A percentile compares a stretch with the other conserved stretches of the same genome.
These are phyloP conservation scores for Pandemis cinnamomeana DNA, from an alignment of 2,888 invertebrate genomes.

Conservation along the genomic window DNA sequence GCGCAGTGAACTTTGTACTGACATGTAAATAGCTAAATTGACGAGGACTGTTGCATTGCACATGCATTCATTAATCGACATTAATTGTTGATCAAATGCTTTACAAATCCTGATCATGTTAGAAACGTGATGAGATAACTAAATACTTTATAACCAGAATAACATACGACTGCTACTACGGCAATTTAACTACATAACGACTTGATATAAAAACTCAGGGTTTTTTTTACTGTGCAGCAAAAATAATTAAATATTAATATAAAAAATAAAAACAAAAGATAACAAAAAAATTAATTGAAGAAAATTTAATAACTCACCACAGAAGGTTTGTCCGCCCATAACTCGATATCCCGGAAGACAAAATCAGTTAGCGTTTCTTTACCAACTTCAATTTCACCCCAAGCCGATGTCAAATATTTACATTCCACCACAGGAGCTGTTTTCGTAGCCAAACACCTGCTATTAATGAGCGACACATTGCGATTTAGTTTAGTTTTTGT, in stretches of 20 bases:
- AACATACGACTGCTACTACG: background rate
- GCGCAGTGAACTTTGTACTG: conserved; percentile 73
- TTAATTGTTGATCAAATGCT: conserved; percentile 20
- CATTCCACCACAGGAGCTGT: conserved; percentile 63
- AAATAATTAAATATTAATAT: background rate
- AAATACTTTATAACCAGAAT: background rate
- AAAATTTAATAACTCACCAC: conserved; percentile 81
- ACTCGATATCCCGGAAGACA: conserved; percentile 83
- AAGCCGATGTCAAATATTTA: conserved; percentile 70
- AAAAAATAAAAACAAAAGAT: background rate
- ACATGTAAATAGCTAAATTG: conserved; percentile 38
- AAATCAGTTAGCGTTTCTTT: conserved; percentile 85
- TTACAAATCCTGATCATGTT: background rate
- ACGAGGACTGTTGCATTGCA: conserved; percentile 20
- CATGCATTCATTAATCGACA: conserved; percentile 26
- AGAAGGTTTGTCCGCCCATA: conserved; percentile 85
- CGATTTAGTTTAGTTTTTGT: conserved; percentile 55
- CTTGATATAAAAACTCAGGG: background rate
- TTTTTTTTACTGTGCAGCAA: background rate
- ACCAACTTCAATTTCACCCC: conserved; percentile 82
- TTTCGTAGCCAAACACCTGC: conserved; percentile 67
- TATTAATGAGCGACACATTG: conserved; percentile 47
- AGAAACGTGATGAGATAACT: background rate
- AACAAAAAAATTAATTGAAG: background rate
- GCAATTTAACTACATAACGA: background rate